These are phyloP conservation scores for Drosophila pseudoananassae DNA, from an alignment of 1,140 invertebrate species.

Conservation along the genomic window DNA sequence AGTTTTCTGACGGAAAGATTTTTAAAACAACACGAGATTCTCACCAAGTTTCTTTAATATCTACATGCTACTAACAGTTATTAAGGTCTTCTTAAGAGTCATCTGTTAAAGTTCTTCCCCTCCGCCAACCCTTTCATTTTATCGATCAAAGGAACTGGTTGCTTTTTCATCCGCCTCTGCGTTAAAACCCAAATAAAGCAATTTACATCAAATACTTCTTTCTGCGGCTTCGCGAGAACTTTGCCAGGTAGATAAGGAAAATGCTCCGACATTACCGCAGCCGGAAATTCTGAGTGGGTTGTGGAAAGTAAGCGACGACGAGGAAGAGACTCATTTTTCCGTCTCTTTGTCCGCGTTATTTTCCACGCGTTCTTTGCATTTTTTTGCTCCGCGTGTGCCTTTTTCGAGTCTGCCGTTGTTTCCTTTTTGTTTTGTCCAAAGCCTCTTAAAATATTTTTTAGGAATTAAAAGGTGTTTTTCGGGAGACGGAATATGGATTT, in stretches of 20 bases:
- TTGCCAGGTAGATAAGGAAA: slow-evolving; percentile 31
- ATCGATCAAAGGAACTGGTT: slow-evolving; percentile 3
- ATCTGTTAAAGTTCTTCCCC: background rate
- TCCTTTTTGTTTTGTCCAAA: slow-evolving; percentile 34
- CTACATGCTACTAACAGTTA: no score
- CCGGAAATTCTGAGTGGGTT: background rate
- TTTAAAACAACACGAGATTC: no score
- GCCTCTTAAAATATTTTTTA: slow-evolving; percentile 60
- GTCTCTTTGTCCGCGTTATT: slow-evolving; percentile 17
- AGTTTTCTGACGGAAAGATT: no score
- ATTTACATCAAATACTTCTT: slow-evolving; percentile 19
- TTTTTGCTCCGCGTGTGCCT: slow-evolving; percentile 1
- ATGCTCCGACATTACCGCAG: slow-evolving; percentile 27
- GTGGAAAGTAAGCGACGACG: background rate
- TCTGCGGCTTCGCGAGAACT: slow-evolving; percentile 1
- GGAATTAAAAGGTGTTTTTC: slow-evolving; percentile 27
- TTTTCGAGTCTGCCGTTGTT: slow-evolving; percentile 18
- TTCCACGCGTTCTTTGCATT: slow-evolving; percentile 20
- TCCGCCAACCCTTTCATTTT: background rate
- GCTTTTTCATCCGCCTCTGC: background rate
- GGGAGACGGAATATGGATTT: background rate
- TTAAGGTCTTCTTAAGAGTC: background rate
- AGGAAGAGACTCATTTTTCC: slow-evolving; percentile 16
- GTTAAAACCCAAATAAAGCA: slow-evolving; percentile 19
- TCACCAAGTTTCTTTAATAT: no score